Conservation (phyloP, 2,888 invertebrate species). For the Keiferia lycopersicella region DNA sequence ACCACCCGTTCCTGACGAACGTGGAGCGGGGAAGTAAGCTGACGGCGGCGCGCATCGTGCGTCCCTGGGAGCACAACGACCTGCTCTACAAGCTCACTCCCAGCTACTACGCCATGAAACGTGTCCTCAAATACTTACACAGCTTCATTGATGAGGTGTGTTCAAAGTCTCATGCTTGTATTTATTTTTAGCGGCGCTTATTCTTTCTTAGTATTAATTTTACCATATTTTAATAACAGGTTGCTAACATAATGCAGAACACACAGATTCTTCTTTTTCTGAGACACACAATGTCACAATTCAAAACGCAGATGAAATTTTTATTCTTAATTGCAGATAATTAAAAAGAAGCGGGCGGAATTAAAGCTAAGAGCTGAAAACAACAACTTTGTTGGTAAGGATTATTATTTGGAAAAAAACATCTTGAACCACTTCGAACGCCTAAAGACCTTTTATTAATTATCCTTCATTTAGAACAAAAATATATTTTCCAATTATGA, state of each 20-base stretch:
- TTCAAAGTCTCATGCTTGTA: background rate
- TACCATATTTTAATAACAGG: background rate
- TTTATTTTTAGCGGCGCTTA: too few species aligned
- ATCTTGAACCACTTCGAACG: too few species aligned
- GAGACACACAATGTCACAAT: too few species aligned
- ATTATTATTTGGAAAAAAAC: background rate
- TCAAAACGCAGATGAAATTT: too few species aligned
- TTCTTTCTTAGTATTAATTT: too few species aligned
- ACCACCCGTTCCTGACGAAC: slow-evolving; percentile 31
- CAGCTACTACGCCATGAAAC: background rate
- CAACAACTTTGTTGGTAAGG: background rate
- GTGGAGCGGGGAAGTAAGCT: slow-evolving; percentile 30
- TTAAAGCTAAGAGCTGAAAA: background rate
- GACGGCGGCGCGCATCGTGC: slow-evolving; percentile 29
- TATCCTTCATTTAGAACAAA: too few species aligned
- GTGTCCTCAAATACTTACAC: background rate
- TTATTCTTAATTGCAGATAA: slow-evolving; percentile 9
- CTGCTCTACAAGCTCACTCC: slow-evolving; percentile 31
- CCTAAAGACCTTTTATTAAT: too few species aligned
- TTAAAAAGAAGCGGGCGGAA: background rate
- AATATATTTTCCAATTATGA: too few species aligned
- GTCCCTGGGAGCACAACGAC: slow-evolving; percentile 34
- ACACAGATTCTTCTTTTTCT: too few species aligned
- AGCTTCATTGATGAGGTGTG: background rate
- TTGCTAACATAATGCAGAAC: too few species aligned